Evolutionary conservation across 2,888 invertebrate species (phyloP).

Genomic region (Tetranychus truncatus): DNA sequence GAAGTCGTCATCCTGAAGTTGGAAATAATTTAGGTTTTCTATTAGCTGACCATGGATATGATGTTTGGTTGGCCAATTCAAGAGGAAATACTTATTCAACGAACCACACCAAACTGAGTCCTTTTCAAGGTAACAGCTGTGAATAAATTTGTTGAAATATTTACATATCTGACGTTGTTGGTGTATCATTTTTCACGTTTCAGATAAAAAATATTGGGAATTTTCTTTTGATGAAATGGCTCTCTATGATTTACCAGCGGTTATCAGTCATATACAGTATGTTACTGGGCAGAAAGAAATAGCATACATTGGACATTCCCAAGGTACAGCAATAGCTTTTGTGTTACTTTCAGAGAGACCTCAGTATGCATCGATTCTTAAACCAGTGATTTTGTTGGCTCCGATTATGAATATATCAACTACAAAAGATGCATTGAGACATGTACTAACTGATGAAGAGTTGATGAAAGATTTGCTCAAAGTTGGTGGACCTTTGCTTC

Average conservation of each 20-base stretch:
- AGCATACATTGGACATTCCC: not conserved
- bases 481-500: slow-evolving; percentile 3
- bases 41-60: slow-evolving; percentile 4
- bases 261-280: not conserved
- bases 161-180: not conserved
- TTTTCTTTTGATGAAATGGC: slow-evolving; percentile 1
- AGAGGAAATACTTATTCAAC: not conserved
- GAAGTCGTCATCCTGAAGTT: not conserved
- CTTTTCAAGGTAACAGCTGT: not conserved
- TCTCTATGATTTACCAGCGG: not conserved
- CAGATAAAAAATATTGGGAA: slow-evolving; percentile 4
- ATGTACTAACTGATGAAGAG: not conserved
- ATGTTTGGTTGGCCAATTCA: not conserved
- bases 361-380: not conserved
- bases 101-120: not conserved
- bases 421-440: not conserved
- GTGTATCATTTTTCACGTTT: not conserved
- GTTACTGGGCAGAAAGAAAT: not conserved
- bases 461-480: not conserved
- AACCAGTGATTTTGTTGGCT: not conserved
- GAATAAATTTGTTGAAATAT: not conserved
- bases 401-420: not conserved
- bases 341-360: not conserved
- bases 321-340: not conserved
- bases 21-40: not conserved